Evolutionary conservation across 2,888 invertebrate species (phyloP), one percentile per base, ranked within the genome.

Genomic region (Bimastos eiseni): DNA sequence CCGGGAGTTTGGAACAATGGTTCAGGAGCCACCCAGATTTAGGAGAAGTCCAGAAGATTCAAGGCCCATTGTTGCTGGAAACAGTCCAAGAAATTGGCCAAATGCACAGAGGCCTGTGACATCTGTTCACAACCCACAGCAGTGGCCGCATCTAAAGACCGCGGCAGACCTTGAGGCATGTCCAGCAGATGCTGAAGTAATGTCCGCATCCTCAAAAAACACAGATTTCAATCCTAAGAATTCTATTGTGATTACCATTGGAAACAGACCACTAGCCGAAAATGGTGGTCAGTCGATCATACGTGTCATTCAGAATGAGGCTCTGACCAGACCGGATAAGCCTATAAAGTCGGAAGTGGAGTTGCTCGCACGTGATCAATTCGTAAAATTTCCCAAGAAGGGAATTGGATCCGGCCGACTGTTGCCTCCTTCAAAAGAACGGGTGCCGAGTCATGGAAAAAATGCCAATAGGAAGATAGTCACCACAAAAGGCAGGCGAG

Each of bases 341-440:
- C 86, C 37, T 5, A 34, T 86, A 0, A 86, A 86, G 24, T 36
- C 86, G 0, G 37, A 86, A 37, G 37, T 37, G 37, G 86, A 86
- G 37, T 86, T 86, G 34, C 86, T 86, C 24, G 37, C 86, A 24
- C 86, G 37, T 6, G 86, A 34, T 36, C 86, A 86, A 24, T 86
- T 86, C 36, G 34, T 37, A 13, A 86, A 86, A 86, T 36, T 34
- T 86, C 86, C 86, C 34, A 86, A 86, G 86, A 86, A 86, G 37
- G 86, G 86, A 86, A 86, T 86, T 36, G 86, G 86, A 37, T 86
- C 86, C 21, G 86, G 86, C 24, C 86, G 86, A 34, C 34, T 86
- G 36, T 36, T 86, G 34, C 86, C 86, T 24, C 86, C 86, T 86
- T 37, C 34, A 36, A 86, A 86, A 37, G 86, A 37, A 86, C 34